A percentile compares a stretch with the other conserved stretches of the same genome.
These are phyloP conservation scores for Chaetura pelagica DNA, from an alignment of 2,113 vertebrate genomes.

Conservation along the genomic window DNA sequence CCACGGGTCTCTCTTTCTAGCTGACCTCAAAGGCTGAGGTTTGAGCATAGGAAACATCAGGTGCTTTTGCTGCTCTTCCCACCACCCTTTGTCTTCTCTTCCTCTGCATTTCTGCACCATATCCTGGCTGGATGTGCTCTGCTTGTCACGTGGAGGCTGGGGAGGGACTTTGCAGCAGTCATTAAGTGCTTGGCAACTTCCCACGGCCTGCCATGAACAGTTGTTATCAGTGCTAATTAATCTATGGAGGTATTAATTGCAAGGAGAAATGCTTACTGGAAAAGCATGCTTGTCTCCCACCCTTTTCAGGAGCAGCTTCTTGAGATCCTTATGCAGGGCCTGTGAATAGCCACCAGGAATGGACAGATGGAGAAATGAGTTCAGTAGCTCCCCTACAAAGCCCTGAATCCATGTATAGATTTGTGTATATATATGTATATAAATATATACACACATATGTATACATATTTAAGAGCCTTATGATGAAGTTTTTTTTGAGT, in stretches of 20 bases:
- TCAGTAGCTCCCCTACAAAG: neutral
- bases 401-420: neutral
- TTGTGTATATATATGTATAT: neutral
- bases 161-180: neutral
- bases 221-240: neutral
- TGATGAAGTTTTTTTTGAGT: neutral
- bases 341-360: neutral
- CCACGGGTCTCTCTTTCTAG: neutral
- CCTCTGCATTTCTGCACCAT: neutral
- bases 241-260: neutral
- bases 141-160: neutral
- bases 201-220: neutral
- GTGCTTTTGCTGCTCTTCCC: neutral
- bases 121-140: neutral
- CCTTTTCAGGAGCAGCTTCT: neutral
- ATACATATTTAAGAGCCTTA: neutral
- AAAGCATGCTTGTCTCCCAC: neutral
- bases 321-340: neutral
- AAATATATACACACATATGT: too few species aligned
- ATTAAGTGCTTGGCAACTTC: neutral
- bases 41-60: neutral
- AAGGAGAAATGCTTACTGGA: neutral
- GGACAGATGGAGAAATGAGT: neutral
- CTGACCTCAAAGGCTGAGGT: neutral
- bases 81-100: neutral